These are phyloP conservation scores for Notamacropus eugenii DNA, from an alignment of 2,797 vertebrate species.

Conservation along the genomic window DNA sequence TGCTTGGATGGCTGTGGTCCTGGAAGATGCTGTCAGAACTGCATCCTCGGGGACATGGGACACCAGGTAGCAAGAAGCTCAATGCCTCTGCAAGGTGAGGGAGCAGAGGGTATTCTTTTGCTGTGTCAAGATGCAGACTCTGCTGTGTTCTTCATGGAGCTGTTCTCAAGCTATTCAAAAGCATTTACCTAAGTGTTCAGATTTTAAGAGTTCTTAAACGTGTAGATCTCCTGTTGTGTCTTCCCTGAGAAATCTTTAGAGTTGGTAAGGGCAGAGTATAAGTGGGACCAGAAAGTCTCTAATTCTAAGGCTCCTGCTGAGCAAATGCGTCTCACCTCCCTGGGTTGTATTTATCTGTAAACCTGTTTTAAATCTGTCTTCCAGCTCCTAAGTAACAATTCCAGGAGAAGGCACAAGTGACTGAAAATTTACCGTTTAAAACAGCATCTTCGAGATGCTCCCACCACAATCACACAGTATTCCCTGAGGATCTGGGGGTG, in stretches of 20 bases:
- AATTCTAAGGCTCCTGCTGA: not conserved
- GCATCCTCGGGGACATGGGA: not conserved
- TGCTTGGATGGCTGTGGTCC: not conserved
- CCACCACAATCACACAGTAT: not conserved
- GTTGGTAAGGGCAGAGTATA: not conserved
- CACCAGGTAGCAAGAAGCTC: not conserved
- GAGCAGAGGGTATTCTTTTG: not conserved
- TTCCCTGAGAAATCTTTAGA: not conserved
- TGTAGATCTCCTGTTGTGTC: not conserved
- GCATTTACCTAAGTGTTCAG: not conserved
- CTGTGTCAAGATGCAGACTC: not conserved
- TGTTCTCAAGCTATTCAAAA: not conserved
- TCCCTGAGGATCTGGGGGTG: no score
- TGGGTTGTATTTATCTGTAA: not conserved
- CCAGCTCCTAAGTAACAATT: not conserved
- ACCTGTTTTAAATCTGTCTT: not conserved
- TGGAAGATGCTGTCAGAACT: not conserved
- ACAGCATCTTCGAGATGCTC: not conserved
- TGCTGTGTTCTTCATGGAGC: not conserved
- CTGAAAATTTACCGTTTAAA: not conserved
- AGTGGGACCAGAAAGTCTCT: not conserved
- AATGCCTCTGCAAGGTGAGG: not conserved
- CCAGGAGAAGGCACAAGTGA: not conserved
- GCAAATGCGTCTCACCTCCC: not conserved
- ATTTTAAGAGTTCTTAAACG: not conserved